These are phyloP conservation scores for Xiphydria camelus DNA, from an alignment of 2,888 invertebrate genomes.

Conservation along the genomic window DNA sequence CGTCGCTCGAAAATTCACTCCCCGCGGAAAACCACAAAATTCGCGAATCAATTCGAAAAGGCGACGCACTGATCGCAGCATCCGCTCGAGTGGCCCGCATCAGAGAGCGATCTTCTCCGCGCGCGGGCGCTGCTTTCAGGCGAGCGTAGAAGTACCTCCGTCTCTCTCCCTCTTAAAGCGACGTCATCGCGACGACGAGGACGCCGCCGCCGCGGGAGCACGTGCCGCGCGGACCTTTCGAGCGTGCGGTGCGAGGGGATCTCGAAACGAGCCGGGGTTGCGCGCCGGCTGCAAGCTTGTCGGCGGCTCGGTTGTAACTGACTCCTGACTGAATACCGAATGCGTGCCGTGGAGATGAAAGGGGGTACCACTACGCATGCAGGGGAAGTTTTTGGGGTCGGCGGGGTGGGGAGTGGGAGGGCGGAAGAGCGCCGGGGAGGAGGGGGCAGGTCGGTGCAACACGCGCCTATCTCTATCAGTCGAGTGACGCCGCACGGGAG, in stretches of 20 bases:
- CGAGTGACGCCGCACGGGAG: slow-evolving; percentile 45
- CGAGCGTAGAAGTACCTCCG: too few relatives aligned
- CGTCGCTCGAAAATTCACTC: too few relatives aligned
- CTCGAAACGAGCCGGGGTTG: slow-evolving; percentile 13
- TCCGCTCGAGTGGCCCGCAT: too few relatives aligned
- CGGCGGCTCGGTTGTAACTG: slow-evolving; percentile 57
- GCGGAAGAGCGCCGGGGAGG: slow-evolving; percentile 34
- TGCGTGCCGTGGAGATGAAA: slow-evolving; percentile 54
- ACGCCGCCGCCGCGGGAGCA: background rate
- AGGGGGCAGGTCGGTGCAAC: slow-evolving; percentile 56
- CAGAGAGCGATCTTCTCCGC: too few relatives aligned
- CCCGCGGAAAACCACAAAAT: too few relatives aligned
- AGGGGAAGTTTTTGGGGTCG: slow-evolving; percentile 53
- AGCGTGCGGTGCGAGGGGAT: slow-evolving; percentile 1
- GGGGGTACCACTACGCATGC: slow-evolving; percentile 53
- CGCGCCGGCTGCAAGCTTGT: slow-evolving; percentile 41
- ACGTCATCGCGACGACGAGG: too few relatives aligned
- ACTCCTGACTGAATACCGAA: slow-evolving; percentile 54
- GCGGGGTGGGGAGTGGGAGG: slow-evolving; percentile 30
- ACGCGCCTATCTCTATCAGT: slow-evolving; percentile 56
- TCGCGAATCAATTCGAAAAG: too few relatives aligned
- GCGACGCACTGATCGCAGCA: too few relatives aligned
- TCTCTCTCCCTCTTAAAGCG: too few relatives aligned
- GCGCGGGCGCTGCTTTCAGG: too few relatives aligned
- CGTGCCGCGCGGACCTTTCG: background rate